Evolutionary conservation across 2,888 invertebrate species (phyloP).

Genomic region (Muscina levida): DNA sequence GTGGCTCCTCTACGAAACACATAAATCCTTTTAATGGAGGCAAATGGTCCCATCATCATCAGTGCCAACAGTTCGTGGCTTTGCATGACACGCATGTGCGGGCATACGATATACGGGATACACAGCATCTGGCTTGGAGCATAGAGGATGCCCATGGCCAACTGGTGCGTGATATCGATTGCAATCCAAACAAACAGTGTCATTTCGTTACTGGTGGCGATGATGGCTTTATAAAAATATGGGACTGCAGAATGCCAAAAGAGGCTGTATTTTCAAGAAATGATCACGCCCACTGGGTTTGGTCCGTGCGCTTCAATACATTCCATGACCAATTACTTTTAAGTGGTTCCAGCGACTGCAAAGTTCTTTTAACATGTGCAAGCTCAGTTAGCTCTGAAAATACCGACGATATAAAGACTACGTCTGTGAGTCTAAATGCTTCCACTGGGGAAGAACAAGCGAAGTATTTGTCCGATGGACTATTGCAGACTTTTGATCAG

Average conservation of each 20-base stretch:
- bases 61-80: slow-evolving; percentile 86
- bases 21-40: slow-evolving; percentile 90
- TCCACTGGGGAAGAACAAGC: slow-evolving; percentile 66
- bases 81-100: slow-evolving; percentile 91
- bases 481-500: slow-evolving; percentile 95
- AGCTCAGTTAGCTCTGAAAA: slow-evolving; percentile 92
- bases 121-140: slow-evolving; percentile 87
- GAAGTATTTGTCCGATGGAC: slow-evolving; percentile 86
- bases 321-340: slow-evolving; percentile 97
- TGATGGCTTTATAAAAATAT: slow-evolving; percentile 96
- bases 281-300: slow-evolving; percentile 96
- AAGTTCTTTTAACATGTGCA: slow-evolving; percentile 93
- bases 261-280: slow-evolving; percentile 89
- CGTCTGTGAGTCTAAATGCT: neutral
- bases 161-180: slow-evolving; percentile 94
- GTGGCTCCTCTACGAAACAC: slow-evolving; percentile 84
- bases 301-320: slow-evolving; percentile 96
- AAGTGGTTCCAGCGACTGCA: slow-evolving; percentile 96
- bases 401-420: slow-evolving; percentile 77
- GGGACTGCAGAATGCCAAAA: slow-evolving; percentile 93
- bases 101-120: slow-evolving; percentile 92
- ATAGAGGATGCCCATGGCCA: slow-evolving; percentile 94
- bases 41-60: slow-evolving; percentile 97
- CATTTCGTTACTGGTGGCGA: slow-evolving; percentile 96
- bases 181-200: slow-evolving; percentile 98